Conservation (phyloP, 2,797 vertebrate genomes). For the Podarcis lilfordi region DNA sequence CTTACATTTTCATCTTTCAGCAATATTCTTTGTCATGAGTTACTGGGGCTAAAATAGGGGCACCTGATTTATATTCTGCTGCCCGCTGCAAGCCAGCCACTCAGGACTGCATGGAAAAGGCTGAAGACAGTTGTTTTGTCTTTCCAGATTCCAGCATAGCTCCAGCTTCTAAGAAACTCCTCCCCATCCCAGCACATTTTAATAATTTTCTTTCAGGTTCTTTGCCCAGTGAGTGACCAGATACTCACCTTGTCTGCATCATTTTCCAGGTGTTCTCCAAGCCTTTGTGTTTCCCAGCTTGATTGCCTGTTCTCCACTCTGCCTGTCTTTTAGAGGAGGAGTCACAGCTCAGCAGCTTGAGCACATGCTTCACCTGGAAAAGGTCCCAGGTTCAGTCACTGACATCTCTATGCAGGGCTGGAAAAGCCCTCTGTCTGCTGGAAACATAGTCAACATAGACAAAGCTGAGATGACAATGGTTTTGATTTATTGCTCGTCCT, state of each 20-base stretch:
- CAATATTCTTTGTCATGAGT: neutral
- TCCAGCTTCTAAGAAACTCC: neutral
- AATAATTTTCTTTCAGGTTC: neutral
- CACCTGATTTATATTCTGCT: neutral
- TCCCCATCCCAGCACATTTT: neutral
- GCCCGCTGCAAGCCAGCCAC: neutral
- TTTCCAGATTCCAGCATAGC: neutral
- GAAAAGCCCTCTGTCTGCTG: neutral
- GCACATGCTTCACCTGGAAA: neutral
- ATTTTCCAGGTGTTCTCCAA: neutral
- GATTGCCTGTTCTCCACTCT: neutral
- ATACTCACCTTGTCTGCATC: neutral
- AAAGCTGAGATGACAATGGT: neutral
- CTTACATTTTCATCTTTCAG: constrained; percentile 7
- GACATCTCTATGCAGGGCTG: neutral
- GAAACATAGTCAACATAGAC: neutral
- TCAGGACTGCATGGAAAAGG: neutral
- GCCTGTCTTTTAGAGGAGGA: neutral
- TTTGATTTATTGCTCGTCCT: neutral
- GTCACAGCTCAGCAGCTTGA: neutral
- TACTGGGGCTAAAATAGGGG: neutral
- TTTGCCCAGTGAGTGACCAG: neutral
- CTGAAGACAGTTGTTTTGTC: neutral
- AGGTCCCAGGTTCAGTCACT: neutral
- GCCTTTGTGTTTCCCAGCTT: neutral